Evolutionary conservation across 2,888 invertebrate species (phyloP).

Genomic region (Dioctria rufipes): DNA sequence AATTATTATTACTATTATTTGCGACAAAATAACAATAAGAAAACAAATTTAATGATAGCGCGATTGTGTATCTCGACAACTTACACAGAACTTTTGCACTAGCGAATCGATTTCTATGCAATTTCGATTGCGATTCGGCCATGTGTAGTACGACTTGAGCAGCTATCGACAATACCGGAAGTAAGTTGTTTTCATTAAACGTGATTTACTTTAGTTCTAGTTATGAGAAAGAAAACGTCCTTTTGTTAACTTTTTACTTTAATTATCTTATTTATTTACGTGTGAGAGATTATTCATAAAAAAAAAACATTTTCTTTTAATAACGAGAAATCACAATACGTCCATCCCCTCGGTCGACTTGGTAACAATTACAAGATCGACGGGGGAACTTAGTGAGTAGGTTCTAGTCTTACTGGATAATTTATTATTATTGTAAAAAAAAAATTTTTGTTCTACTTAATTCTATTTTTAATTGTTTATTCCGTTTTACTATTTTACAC

Average conservation of each 20-base stretch:
- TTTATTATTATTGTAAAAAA: slow-evolving; percentile 25
- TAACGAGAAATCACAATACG: slow-evolving; percentile 62
- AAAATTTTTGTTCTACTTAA: not conserved
- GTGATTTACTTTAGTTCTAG: slow-evolving; percentile 5
- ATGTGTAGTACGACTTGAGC: not conserved
- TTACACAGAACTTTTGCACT: not conserved
- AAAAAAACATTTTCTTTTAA: slow-evolving; percentile 45
- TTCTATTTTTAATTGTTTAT: not conserved
- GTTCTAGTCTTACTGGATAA: slow-evolving; percentile 63
- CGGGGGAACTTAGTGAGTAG: slow-evolving; percentile 61
- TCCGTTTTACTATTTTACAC: not conserved
- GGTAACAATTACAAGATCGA: slow-evolving; percentile 27
- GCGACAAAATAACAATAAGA: slow-evolving; percentile 36
- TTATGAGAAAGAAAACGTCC: not conserved
- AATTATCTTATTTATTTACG: slow-evolving; percentile 44
- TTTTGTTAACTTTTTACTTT: slow-evolving; percentile 42
- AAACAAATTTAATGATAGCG: slow-evolving; percentile 14
- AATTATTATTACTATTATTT: slow-evolving; percentile 42
- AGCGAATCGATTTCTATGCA: not conserved
- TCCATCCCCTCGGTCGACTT: slow-evolving; percentile 61
- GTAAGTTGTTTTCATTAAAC: slow-evolving; percentile 12
- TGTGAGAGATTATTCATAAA: slow-evolving; percentile 41
- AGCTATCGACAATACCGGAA: not conserved
- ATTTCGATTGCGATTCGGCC: not conserved
- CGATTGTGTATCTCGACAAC: slow-evolving; percentile 10